phyloP scores from a whole-genome alignment of 2,888 invertebrate genomes.

The Sphaerophoria rueppellii region DNA sequence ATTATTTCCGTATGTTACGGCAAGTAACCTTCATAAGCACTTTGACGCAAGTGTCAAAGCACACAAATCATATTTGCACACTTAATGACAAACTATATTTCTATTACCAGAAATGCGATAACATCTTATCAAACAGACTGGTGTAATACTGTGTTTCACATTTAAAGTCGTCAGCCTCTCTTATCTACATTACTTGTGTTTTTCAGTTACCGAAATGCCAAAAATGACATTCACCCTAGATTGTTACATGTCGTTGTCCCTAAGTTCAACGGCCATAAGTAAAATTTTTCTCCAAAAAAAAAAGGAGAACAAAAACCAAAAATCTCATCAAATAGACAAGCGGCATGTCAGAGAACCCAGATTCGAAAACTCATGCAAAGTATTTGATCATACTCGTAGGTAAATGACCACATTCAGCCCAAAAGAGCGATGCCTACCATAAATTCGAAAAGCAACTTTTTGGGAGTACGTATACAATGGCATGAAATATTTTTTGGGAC shows the following conservation, averaged over 20 bases:
- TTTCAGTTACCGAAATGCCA: neutral
- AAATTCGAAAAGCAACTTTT: constrained; percentile 28
- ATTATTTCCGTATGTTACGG: too few species aligned
- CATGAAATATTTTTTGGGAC: constrained; percentile 25
- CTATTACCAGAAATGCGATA: neutral
- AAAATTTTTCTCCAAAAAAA: constrained; percentile 24
- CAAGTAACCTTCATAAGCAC: neutral
- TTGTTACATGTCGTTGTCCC: constrained; percentile 57
- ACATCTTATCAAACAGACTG: neutral
- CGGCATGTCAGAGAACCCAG: neutral
- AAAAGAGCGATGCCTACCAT: neutral
- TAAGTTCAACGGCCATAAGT: constrained; percentile 63
- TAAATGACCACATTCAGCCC: constrained; percentile 61
- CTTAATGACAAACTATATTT: neutral
- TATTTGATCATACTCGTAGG: constrained; percentile 62
- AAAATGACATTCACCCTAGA: neutral
- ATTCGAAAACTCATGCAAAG: neutral
- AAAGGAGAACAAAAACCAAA: constrained; percentile 9
- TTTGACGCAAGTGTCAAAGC: neutral
- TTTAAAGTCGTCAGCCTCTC: neutral
- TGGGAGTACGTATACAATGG: constrained; percentile 14
- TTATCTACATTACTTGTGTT: constrained; percentile 6
- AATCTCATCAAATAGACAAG: constrained; percentile 39
- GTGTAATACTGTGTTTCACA: neutral
- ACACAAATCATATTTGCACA: neutral